Conservation (phyloP, 2,113 vertebrate species). For the Octodon degus region DNA sequence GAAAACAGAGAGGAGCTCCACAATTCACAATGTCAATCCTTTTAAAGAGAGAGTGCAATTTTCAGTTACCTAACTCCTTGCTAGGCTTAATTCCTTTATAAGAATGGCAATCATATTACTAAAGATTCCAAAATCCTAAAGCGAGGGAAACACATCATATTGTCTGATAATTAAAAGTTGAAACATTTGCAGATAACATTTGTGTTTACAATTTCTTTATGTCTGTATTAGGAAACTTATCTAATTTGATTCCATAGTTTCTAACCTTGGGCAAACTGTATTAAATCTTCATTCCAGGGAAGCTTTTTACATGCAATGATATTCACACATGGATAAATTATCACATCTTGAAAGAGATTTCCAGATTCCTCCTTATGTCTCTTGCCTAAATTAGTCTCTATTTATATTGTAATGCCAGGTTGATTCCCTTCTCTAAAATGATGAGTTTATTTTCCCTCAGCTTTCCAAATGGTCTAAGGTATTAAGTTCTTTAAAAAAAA, state of each 20-base stretch:
- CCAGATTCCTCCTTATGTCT: slow-evolving; percentile 60
- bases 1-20: slow-evolving; percentile 77
- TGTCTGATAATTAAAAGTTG: background rate
- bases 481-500: background rate
- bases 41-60: slow-evolving; percentile 75
- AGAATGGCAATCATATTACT: background rate
- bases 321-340: slow-evolving; percentile 58
- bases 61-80: slow-evolving; percentile 29
- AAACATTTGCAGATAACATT: slow-evolving; percentile 8
- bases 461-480: slow-evolving; percentile 44
- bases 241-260: slow-evolving; percentile 15
- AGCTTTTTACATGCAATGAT: slow-evolving; percentile 51
- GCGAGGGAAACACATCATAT: slow-evolving; percentile 4
- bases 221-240: background rate
- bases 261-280: slow-evolving; percentile 39
- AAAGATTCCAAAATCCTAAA: slow-evolving; percentile 16
- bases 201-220: background rate
- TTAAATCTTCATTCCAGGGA: slow-evolving; percentile 32
- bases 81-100: background rate
- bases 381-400: slow-evolving; percentile 55
- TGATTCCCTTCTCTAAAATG: background rate
- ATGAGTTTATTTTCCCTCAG: background rate
- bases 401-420: slow-evolving; percentile 42
- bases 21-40: slow-evolving; percentile 69
- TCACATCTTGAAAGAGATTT: slow-evolving; percentile 54